Percentiles rank a stretch among this genome's conserved stretches.
Evolutionary conservation across 2,888 invertebrate species (phyloP).

Genomic region (Acanthococcus lagerstroemiae): DNA sequence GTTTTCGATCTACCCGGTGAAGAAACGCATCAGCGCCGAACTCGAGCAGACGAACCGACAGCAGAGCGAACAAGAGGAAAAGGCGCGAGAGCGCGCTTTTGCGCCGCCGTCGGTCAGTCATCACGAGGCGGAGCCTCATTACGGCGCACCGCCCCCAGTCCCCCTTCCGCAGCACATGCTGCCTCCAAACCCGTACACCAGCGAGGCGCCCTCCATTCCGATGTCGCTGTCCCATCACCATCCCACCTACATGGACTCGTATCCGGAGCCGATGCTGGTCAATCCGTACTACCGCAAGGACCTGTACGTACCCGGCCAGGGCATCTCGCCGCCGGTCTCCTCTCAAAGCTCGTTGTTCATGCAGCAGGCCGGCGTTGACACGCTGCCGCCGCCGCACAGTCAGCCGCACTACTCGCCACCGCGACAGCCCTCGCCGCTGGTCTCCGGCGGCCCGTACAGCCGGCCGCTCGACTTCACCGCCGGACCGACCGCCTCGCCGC

Average conservation of each 20-base stretch:
- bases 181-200: constrained; percentile 3
- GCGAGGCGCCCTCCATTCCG: background rate
- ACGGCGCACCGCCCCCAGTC: constrained; percentile 1
- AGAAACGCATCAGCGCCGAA: constrained; percentile 53
- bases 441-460: background rate
- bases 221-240: constrained; percentile 18
- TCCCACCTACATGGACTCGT: constrained; percentile 17
- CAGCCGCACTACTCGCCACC: constrained; percentile 5
- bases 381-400: background rate
- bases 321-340: background rate
- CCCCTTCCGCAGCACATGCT: constrained; percentile 10
- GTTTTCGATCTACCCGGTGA: constrained; percentile 49
- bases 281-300: constrained; percentile 24
- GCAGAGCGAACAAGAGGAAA: constrained; percentile 6
- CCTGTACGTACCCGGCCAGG: constrained; percentile 17
- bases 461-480: constrained; percentile 12
- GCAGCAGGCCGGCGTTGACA: background rate
- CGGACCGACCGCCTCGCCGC: constrained; percentile 1
- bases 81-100: background rate
- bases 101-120: background rate
- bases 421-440: background rate
- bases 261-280: constrained; percentile 7
- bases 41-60: constrained; percentile 35
- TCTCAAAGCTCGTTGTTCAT: constrained; percentile 7
- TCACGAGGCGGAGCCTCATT: constrained; percentile 1